phyloP scores from a whole-genome alignment of 2,888 invertebrate species.

The Anagyrus pseudococci region DNA sequence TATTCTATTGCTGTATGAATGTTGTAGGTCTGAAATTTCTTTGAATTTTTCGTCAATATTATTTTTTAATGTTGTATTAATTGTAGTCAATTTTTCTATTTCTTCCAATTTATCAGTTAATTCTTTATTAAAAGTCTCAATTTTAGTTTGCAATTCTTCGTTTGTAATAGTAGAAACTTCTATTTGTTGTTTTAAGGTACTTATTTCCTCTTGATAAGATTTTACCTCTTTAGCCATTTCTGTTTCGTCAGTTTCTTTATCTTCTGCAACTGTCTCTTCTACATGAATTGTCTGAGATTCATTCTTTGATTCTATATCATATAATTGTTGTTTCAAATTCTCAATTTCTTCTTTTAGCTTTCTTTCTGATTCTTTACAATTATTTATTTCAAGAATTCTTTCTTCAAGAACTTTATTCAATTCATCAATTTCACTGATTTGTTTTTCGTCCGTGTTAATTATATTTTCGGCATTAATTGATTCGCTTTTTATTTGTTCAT shows the following conservation, averaged over 20 bases:
- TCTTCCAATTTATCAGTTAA: constrained; percentile 11
- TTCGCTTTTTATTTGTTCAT: too few species aligned
- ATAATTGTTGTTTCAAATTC: constrained; percentile 4
- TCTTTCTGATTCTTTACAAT: constrained; percentile 8
- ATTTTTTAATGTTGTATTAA: constrained; percentile 11
- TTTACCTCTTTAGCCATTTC: constrained; percentile 7
- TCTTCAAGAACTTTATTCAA: not conserved
- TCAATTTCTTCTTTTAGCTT: constrained; percentile 15
- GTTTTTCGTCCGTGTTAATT: not conserved
- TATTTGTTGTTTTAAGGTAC: constrained; percentile 8
- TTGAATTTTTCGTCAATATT: constrained; percentile 18
- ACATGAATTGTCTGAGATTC: constrained; percentile 1
- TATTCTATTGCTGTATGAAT: constrained; percentile 9
- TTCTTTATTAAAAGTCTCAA: constrained; percentile 4
- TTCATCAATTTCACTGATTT: not conserved
- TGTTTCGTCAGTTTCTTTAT: constrained; percentile 1
- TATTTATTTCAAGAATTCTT: not conserved
- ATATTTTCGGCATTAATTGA: not conserved
- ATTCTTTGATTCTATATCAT: not conserved
- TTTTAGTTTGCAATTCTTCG: constrained; percentile 4
- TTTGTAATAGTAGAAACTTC: not conserved
- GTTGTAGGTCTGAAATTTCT: constrained; percentile 15
- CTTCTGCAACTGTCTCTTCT: not conserved
- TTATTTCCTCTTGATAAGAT: constrained; percentile 21
- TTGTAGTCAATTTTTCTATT: constrained; percentile 12